A percentile compares a stretch with the other conserved stretches of the same genome.
Conservation (phyloP, 2,797 vertebrate genomes). For the Acanthurus lineatus region DNA sequence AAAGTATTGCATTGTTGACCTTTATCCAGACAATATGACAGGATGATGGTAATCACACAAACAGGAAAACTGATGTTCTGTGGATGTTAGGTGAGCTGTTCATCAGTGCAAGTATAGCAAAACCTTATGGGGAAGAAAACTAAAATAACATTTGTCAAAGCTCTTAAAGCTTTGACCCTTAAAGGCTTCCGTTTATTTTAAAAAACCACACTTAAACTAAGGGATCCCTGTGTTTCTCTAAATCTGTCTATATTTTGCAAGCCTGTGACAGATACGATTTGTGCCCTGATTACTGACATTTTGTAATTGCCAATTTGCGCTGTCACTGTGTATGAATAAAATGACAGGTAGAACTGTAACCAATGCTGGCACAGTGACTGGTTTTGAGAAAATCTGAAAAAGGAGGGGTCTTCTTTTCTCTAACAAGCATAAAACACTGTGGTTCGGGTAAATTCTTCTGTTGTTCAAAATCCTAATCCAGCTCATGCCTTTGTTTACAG, state of each 20-base stretch:
- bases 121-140: neutral
- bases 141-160: neutral
- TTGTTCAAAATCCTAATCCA: constrained; percentile 4
- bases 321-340: constrained; percentile 52
- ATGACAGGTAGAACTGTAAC: constrained; percentile 52
- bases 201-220: constrained; percentile 24
- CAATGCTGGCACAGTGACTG: constrained; percentile 34
- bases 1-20: neutral
- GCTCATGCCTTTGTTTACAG: neutral
- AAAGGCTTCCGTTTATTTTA: constrained; percentile 13
- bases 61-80: neutral
- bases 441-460: constrained; percentile 6
- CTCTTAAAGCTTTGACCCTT: neutral
- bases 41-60: neutral
- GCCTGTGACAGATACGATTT: constrained; percentile 53
- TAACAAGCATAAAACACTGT: neutral
- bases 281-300: constrained; percentile 50
- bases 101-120: neutral
- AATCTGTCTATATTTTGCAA: constrained; percentile 48
- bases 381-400: constrained; percentile 19
- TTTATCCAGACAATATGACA: neutral
- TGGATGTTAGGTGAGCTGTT: neutral
- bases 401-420: constrained; percentile 10
- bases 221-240: constrained; percentile 12
- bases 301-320: constrained; percentile 62